Evolutionary conservation across 2,113 vertebrate genomes (phyloP), one percentile per base, ranked within the genome.

Genomic region (Coreoperca whiteheadi): DNA sequence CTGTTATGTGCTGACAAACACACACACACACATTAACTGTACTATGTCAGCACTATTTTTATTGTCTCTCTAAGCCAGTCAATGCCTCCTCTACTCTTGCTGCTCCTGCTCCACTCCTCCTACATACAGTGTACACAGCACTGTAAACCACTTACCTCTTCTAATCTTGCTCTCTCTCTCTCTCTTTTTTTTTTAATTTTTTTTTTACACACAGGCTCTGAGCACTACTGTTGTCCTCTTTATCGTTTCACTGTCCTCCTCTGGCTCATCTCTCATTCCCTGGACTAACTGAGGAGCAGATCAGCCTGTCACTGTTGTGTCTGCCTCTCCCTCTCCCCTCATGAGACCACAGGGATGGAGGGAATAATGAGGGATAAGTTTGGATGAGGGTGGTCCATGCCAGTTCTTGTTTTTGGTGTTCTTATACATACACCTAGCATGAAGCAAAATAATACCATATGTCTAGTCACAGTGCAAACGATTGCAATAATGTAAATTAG

Each of bases 31-130:
- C 71, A 82, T 79, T 77, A 75, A 82, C 74, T 83, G 75, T 78
- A 83, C 81, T 34, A 53, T 83, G 90, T 94, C 92, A 93, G 91
- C 92, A 91, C 73, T 88, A 91, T 94, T 93, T 94, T 91, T 91
- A 94, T 92, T 92, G 89, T 89, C 89, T 92, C 83, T 53, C 85
- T 65, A 84, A 88, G 82, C 77, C 88, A 72, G 85, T 89, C 91
- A 86, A 77, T 88, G 86, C 63, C 68, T 89, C 69, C 48, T 87
- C 65, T 81, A 23, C 65, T 79, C 78, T 80, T 60, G 23, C 83
- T 69, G 63, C 68, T 61, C 54, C 77, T 77, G 59, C 64, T 76
- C 51, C 75, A 46, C 67, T 81, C 85, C 86, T 71, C 85, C 79
- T 74, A 87, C 86, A 86, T 76, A 78, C 70, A 79, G 70, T 82